These are phyloP conservation scores for Spatula versicolor DNA, from an alignment of 2,797 vertebrate species.

Conservation along the genomic window DNA sequence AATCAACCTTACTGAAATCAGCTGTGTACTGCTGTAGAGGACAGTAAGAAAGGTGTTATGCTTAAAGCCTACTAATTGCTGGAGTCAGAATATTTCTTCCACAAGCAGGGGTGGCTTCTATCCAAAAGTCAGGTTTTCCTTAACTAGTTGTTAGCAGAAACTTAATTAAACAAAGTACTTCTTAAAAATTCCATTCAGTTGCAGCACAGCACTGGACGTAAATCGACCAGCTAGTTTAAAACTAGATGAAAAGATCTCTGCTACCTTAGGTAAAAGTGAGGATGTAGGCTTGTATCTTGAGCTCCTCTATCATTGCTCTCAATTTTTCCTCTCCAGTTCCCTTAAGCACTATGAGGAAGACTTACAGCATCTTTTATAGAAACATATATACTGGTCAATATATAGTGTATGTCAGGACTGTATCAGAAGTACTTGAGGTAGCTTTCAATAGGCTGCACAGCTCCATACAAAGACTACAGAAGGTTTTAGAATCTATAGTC, in stretches of 20 bases:
- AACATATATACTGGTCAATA: fast-evolving
- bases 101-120: neutral
- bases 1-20: neutral
- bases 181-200: neutral
- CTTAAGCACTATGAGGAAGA: neutral
- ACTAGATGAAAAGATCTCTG: neutral
- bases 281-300: neutral
- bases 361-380: neutral
- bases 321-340: neutral
- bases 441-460: neutral
- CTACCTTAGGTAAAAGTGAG: neutral
- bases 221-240: neutral
- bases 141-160: neutral
- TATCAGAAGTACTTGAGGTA: neutral
- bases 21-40: fast-evolving
- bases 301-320: neutral
- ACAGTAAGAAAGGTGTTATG: fast-evolving
- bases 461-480: neutral
- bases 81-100: neutral
- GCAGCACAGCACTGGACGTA: neutral
- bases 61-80: neutral
- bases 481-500: neutral
- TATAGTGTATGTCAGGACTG: fast-evolving
- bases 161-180: neutral
- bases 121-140: neutral